Percentiles rank a stretch among this genome's conserved stretches.
Conservation (phyloP, 1,140 invertebrate genomes). For the Pollicipes pollicipes region DNA sequence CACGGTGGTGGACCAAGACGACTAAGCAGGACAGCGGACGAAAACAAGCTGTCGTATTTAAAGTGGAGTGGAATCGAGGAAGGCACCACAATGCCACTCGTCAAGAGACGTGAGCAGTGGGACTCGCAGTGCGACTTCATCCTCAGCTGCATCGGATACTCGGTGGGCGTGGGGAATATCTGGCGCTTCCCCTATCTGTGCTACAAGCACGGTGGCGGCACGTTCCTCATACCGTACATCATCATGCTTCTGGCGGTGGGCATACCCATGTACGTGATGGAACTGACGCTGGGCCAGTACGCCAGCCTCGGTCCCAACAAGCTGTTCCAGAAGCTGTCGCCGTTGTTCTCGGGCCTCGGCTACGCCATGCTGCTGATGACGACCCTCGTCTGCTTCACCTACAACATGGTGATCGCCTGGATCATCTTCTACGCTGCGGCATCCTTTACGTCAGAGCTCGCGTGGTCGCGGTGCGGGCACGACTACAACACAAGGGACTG, state of each 20-base stretch:
- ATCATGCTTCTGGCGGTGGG: conserved; percentile 90
- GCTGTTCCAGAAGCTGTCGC: conserved; percentile 17
- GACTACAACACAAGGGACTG: conserved; percentile 19
- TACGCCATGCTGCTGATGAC: conserved; percentile 93
- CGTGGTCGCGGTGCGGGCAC: conserved; percentile 55
- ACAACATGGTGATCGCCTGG: conserved; percentile 94
- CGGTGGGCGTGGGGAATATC: conserved; percentile 26
- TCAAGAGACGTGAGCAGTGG: conserved; percentile 36
- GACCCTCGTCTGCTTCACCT: conserved; percentile 98
- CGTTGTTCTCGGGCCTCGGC: conserved; percentile 54
- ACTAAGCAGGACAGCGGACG: too few relatives aligned
- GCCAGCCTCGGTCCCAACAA: conserved; percentile 87
- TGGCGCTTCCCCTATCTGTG: conserved; percentile 50
- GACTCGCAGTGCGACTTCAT: conserved; percentile 31
- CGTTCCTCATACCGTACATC: conserved; percentile 85
- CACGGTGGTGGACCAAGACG: too few relatives aligned
- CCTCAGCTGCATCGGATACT: conserved; percentile 35
- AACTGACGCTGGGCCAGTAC: conserved; percentile 88
- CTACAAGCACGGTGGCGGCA: conserved; percentile 61
- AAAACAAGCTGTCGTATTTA: too few relatives aligned
- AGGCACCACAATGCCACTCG: too few relatives aligned
- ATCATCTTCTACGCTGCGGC: conserved; percentile 63
- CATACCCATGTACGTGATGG: conserved; percentile 97
- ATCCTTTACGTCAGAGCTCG: conserved; percentile 41
- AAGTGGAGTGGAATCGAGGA: too few relatives aligned